A percentile compares a stretch with the other conserved stretches of the same genome.
These are phyloP conservation scores for Panagrolaimus sp. DNA, from an alignment of 1,140 invertebrate genomes.

Conservation along the genomic window DNA sequence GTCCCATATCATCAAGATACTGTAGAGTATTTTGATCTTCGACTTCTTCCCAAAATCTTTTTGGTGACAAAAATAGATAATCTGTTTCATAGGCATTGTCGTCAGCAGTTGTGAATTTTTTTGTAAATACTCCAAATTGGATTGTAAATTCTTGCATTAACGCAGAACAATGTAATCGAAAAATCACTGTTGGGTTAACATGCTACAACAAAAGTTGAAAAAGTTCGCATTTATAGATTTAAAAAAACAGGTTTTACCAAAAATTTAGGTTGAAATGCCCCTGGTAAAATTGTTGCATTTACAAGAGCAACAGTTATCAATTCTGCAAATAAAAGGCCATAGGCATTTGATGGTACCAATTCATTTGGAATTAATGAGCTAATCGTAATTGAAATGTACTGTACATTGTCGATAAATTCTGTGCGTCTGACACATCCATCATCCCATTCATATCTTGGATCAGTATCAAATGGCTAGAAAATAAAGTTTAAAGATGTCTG, in stretches of 20 bases:
- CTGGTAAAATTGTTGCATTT: background rate
- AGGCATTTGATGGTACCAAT: conserved; percentile 12
- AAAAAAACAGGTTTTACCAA: conserved; percentile 7
- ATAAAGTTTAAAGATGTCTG: too few species aligned
- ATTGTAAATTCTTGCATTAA: conserved; percentile 3
- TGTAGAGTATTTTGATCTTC: conserved; percentile 8
- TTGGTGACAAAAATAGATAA: background rate
- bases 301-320: background rate
- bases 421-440: too few species aligned
- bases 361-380: background rate
- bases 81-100: background rate
- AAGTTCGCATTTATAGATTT: too few species aligned
- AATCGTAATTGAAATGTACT: background rate
- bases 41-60: conserved; percentile 12
- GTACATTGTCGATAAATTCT: background rate
- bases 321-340: background rate
- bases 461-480: too few species aligned
- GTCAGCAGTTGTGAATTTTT: conserved; percentile 10
- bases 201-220: background rate
- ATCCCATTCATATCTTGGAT: too few species aligned
- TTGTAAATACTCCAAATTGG: background rate
- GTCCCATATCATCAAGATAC: background rate
- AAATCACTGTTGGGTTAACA: background rate
- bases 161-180: background rate
- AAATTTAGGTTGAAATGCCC: background rate